These are phyloP conservation scores for Rhodeus uyekii DNA, from an alignment of 2,797 vertebrate species.

Conservation along the genomic window DNA sequence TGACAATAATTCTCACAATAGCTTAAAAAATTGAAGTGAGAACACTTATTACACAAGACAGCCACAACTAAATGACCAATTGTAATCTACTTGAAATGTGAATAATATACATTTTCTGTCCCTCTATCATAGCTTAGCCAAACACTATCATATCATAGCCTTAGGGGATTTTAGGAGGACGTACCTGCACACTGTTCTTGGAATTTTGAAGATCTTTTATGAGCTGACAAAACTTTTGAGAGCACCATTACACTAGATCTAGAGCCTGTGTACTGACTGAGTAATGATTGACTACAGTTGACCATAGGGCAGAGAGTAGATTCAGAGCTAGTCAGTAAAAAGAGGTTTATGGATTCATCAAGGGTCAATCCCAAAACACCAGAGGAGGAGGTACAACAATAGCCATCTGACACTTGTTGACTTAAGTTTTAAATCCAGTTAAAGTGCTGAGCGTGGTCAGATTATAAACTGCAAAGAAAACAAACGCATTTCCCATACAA, in stretches of 20 bases:
- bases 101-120: background rate
- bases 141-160: background rate
- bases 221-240: constrained; percentile 9
- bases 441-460: background rate
- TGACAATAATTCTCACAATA: background rate
- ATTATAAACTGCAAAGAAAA: background rate
- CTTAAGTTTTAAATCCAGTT: background rate
- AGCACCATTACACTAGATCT: constrained; percentile 1
- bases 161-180: background rate
- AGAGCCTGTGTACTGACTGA: constrained; percentile 45
- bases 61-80: background rate
- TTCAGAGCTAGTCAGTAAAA: background rate
- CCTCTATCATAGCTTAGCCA: too few relatives aligned
- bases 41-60: background rate
- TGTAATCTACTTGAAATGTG: background rate
- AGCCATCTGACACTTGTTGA: background rate
- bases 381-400: background rate
- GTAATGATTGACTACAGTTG: constrained; percentile 56
- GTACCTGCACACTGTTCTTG: constrained; percentile 22
- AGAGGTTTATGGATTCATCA: constrained; percentile 6
- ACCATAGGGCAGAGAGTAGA: constrained; percentile 28
- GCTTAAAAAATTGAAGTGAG: too few relatives aligned
- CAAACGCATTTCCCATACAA: background rate
- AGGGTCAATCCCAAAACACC: background rate
- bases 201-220: background rate